Percentiles rank a stretch among this genome's conserved stretches.
These are phyloP conservation scores for Metopia argyrocephala DNA, from an alignment of 2,888 invertebrate species.

Conservation along the genomic window DNA sequence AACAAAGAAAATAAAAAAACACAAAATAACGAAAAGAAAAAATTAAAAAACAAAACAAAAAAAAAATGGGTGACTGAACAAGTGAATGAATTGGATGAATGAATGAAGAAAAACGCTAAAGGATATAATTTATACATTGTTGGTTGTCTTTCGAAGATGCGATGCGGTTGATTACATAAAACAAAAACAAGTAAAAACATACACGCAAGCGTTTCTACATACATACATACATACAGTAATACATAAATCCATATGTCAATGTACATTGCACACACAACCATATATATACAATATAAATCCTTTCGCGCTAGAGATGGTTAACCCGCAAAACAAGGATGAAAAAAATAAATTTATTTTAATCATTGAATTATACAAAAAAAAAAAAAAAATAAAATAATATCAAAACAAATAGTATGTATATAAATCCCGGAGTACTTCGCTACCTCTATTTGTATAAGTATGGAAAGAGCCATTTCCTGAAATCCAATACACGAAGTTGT, in stretches of 20 bases:
- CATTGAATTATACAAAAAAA: too few relatives aligned
- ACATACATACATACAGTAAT: not conserved
- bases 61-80: not conserved
- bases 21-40: constrained; percentile 27
- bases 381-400: too few relatives aligned
- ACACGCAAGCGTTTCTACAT: not conserved
- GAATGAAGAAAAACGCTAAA: constrained; percentile 44
- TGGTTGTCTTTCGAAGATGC: constrained; percentile 53
- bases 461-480: too few relatives aligned
- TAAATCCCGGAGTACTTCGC: too few relatives aligned
- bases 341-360: too few relatives aligned
- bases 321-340: too few relatives aligned
- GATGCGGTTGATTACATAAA: constrained; percentile 52
- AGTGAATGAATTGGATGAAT: not conserved
- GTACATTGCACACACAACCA: not conserved
- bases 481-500: too few relatives aligned
- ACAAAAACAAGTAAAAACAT: not conserved
- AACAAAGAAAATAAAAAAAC: constrained; percentile 18
- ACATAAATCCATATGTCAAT: too few relatives aligned
- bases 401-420: too few relatives aligned
- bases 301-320: too few relatives aligned
- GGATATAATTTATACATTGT: constrained; percentile 56
- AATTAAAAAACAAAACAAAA: not conserved
- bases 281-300: too few relatives aligned
- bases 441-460: too few relatives aligned